Evolutionary conservation across 37 sponge, comb jelly and placozoan species (phyloP), one percentile per base, ranked within the genome.

Genomic region (Haliclona indistincta): DNA sequence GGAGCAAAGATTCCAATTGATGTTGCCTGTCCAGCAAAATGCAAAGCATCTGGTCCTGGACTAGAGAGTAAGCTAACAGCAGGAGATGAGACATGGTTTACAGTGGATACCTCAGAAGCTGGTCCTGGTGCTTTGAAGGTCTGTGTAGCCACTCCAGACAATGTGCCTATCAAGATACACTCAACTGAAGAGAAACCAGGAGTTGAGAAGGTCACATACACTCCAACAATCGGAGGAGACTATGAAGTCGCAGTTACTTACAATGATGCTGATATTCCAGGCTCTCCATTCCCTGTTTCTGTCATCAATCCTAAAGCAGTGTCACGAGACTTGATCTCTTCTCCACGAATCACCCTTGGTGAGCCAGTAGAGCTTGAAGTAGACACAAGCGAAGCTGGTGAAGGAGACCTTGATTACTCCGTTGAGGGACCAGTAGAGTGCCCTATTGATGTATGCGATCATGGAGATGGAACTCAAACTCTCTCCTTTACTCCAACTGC

Each of bases 11-110:
- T n/a, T n/a, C n/a, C n/a, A n/a, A n/a, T n/a, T n/a, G n/a, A n/a
- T n/a, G n/a, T n/a, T n/a, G n/a, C n/a, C n/a, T n/a, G n/a, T n/a
- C 67, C 60, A 42, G 11, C 10, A 34, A 51, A 54, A 4, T 32
- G 84, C 0, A 58, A 80, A 28, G 81, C 81, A 19, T 76, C 83
- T 38, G 98, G 98, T 28, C 95, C 95, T 34, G 99, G 99, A 4
- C 45, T 98, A 30, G 84, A 89, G 29, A 22, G 63, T 6, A 96
- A 93, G 0, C 47, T 89, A 6, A 15, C 77, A 4, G 87, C 79
- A 22, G 54, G 60, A 1, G 74, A 83, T 28, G 87, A 84, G 34
- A 92, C 96, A 19, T 66, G 75, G 42, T 98, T 98, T 70, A 77
- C 44, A 11, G 99, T 98, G 1, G 80, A 87, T 60, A 90, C 94